Evolutionary conservation across 2,888 invertebrate genomes (phyloP), one percentile per base, ranked within the genome.

Genomic region (Pseudococcus jackbeardsleyi): DNA sequence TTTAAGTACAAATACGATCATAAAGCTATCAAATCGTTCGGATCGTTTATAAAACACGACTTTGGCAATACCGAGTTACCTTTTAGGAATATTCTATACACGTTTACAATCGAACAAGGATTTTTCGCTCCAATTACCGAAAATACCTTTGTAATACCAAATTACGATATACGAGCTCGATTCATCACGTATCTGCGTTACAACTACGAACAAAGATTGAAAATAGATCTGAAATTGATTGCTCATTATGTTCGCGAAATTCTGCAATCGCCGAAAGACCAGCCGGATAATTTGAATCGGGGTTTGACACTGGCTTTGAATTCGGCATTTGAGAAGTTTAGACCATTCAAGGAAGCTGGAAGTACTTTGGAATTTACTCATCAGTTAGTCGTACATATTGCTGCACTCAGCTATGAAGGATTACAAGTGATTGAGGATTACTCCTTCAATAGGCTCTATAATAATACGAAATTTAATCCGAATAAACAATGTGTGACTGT

Each of bases 1-100:
- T 72, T 72, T 39, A 72, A 72, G 8, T 33, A 26, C 33, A 72
- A 17, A 72, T 33, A 72, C 72, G 72, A 72, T 33, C 39, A 72
- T 39, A 72, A 72, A 72, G 26, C 72, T 5, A 9, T 72, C 15
- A 72, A 72, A 72, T 33, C 33, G 4, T 72, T 39, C 15, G 6
- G 11, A 1, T 17, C 1, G 33, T 72, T 72, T 33, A 4, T 72
- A 8, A 33, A 7, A 33, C 72, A 72, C 39, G 72, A 72, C 17
- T 72, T 72, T 33, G 72, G 72, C 15, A 72, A 72, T 33, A 15
- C 15, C 72, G 72, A 72, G 6, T 17, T 72, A 33, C 72, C 72
- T 8, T 72, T 72, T 17, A 72, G 72, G 9, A 33, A 17, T 8
- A 72, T 72, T 17, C 7, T 72, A 3, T 72, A 72, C 33, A 72